These are phyloP conservation scores for Paramormyrops hopkinsi DNA, from an alignment of 2,797 vertebrate species.

Conservation along the genomic window DNA sequence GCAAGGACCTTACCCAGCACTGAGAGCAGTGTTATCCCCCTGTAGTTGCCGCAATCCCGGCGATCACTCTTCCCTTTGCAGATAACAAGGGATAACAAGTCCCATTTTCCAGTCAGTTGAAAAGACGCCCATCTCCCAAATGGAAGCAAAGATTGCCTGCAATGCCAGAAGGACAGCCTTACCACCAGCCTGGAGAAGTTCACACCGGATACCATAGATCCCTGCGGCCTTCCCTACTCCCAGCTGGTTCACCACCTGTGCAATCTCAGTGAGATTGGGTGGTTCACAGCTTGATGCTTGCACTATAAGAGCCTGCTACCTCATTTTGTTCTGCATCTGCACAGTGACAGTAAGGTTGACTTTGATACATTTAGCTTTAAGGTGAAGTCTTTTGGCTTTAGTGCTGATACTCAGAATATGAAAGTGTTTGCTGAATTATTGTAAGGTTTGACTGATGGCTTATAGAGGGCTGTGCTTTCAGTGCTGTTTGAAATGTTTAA, in stretches of 20 bases:
- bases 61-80: neutral
- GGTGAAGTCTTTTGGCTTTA: conserved; percentile 3
- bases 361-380: neutral
- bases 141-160: neutral
- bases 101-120: neutral
- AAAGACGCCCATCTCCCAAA: neutral
- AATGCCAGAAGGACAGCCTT: neutral
- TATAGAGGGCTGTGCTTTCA: neutral
- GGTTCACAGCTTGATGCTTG: neutral
- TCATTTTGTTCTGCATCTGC: neutral
- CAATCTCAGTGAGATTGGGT: neutral
- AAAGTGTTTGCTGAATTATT: neutral
- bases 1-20: neutral
- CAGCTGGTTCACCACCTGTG: neutral
- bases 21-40: neutral
- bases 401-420: neutral
- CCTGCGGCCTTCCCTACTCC: neutral
- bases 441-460: neutral
- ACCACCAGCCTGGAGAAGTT: neutral
- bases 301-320: neutral
- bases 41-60: neutral
- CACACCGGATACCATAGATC: neutral
- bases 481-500: neutral
- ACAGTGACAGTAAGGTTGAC: neutral
- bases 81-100: neutral